Conservation (phyloP, 1,140 invertebrate genomes). For the Sinella curviseta region DNA sequence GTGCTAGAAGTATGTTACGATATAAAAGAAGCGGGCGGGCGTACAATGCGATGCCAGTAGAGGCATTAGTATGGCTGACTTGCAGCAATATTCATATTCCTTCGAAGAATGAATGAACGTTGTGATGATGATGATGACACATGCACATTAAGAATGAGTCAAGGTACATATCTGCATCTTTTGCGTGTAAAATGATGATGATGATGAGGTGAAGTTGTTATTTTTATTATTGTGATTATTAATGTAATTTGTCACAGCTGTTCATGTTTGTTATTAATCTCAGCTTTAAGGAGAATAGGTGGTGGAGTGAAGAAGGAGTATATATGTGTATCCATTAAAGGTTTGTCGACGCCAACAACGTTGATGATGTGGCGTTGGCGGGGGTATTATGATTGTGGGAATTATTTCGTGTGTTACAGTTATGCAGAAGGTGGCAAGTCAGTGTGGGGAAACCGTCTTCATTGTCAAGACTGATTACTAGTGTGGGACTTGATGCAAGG, state of each 20-base stretch:
- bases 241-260: constrained; percentile 20
- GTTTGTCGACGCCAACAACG: background rate
- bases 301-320: too few species aligned
- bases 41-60: too few species aligned
- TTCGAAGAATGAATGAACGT: background rate
- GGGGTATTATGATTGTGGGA: background rate
- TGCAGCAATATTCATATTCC: background rate
- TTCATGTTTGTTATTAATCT: background rate
- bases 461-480: constrained; percentile 20
- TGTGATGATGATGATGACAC: background rate
- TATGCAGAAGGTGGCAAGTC: background rate
- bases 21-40: background rate
- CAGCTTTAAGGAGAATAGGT: background rate
- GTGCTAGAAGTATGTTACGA: too few species aligned
- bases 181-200: background rate
- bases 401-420: constrained; percentile 12
- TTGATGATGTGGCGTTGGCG: background rate
- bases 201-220: background rate
- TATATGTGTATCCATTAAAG: too few species aligned
- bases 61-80: background rate
- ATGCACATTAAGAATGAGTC: background rate
- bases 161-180: background rate
- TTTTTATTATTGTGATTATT: background rate
- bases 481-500: too few species aligned
- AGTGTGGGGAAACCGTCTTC: background rate